These are phyloP conservation scores for Cherax destructor DNA, from an alignment of 1,140 invertebrate genomes.

Conservation along the genomic window DNA sequence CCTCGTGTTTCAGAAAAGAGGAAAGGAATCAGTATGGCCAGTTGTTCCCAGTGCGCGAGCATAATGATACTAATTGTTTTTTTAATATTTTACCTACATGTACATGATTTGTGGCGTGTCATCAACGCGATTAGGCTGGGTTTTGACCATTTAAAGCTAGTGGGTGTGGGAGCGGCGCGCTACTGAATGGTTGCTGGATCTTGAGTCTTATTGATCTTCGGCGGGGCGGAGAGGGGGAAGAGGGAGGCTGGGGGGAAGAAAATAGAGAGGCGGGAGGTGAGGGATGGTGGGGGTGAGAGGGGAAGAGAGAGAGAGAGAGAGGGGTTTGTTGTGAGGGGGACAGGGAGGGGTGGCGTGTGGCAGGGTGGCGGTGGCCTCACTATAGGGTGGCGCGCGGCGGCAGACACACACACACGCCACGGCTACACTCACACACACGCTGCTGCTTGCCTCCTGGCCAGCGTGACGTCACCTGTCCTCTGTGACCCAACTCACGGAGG, in stretches of 20 bases:
- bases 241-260: conserved; percentile 1
- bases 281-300: not conserved
- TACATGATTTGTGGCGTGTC: not conserved
- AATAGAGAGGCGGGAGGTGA: conserved; percentile 1
- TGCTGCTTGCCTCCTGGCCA: conserved; percentile 36
- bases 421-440: conserved; percentile 28
- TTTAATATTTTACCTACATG: not conserved
- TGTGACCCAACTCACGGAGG: conserved; percentile 49
- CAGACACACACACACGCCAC: conserved; percentile 42
- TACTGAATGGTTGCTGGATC: conserved; percentile 28
- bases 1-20: too few relatives aligned
- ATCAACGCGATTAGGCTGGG: not conserved
- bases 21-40: not conserved
- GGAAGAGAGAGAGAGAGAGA: conserved; percentile 11
- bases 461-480: conserved; percentile 50
- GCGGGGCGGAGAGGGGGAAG: not conserved
- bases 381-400: conserved; percentile 38
- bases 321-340: conserved; percentile 17
- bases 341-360: conserved; percentile 20
- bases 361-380: not conserved
- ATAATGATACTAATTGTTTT: not conserved
- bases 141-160: not conserved
- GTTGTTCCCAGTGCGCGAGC: not conserved
- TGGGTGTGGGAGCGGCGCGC: conserved; percentile 8
- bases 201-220: conserved; percentile 38